phyloP scores from a whole-genome alignment of 2,888 invertebrate genomes.

The Lissonota sp. region DNA sequence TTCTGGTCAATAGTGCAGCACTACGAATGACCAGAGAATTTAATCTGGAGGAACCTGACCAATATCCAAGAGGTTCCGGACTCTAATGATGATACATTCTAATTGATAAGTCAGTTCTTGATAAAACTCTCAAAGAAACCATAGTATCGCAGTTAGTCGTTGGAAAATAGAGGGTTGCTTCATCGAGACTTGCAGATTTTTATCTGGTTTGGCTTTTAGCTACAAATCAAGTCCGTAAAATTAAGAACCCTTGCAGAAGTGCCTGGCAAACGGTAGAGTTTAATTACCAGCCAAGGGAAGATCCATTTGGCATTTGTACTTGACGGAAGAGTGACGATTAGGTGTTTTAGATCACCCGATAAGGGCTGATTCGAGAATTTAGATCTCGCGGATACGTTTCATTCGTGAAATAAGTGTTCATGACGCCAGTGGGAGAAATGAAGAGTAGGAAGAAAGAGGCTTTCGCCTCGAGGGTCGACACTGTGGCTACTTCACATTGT shows the following conservation, averaged over 20 bases:
- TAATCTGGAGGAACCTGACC: no score
- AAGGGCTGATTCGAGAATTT: slow-evolving; percentile 74
- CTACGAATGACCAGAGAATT: background rate
- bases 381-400: slow-evolving; percentile 78
- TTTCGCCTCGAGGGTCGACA: slow-evolving; percentile 28
- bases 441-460: slow-evolving; percentile 26
- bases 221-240: slow-evolving; percentile 27
- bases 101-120: background rate
- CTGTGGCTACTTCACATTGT: slow-evolving; percentile 24
- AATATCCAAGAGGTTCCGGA: no score
- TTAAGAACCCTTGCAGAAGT: slow-evolving; percentile 60
- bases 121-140: slow-evolving; percentile 11
- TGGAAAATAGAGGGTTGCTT: slow-evolving; percentile 27
- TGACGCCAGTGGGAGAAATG: slow-evolving; percentile 17
- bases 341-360: slow-evolving; percentile 68
- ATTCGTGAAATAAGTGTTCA: slow-evolving; percentile 29
- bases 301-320: slow-evolving; percentile 57
- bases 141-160: slow-evolving; percentile 28
- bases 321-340: slow-evolving; percentile 67
- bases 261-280: slow-evolving; percentile 33
- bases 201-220: slow-evolving; percentile 24
- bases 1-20: slow-evolving; percentile 29
- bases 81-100: background rate
- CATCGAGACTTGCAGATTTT: slow-evolving; percentile 18
- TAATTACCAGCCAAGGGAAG: background rate